These are phyloP conservation scores for Penaeus chinensis DNA, from an alignment of 1,140 invertebrate genomes.

Conservation along the genomic window DNA sequence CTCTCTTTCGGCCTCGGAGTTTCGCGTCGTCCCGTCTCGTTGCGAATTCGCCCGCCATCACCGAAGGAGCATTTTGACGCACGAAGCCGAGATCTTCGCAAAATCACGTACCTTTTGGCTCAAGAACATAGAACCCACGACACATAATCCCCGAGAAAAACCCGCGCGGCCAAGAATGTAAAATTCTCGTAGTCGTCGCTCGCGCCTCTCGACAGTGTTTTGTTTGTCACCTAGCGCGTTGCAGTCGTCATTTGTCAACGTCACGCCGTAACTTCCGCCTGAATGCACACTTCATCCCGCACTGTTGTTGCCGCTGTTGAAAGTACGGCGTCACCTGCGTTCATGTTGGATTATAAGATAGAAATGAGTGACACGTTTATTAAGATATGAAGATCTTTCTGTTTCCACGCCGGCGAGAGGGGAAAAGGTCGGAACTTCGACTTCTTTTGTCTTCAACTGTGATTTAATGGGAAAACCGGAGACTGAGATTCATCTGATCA, in stretches of 20 bases:
- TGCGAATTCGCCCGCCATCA: not conserved
- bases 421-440: too few relatives aligned
- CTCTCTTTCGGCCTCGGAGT: not conserved
- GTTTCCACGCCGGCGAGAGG: too few relatives aligned
- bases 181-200: not conserved
- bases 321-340: not conserved
- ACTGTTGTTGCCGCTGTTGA: not conserved
- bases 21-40: not conserved
- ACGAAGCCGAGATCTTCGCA: not conserved
- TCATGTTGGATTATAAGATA: too few relatives aligned
- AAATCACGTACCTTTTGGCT: not conserved
- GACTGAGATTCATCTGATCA: too few relatives aligned
- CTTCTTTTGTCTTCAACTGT: too few relatives aligned
- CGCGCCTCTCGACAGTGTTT: conserved; percentile 45
- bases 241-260: conserved; percentile 51
- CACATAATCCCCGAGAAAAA: not conserved
- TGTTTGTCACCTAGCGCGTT: conserved; percentile 47
- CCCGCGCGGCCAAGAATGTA: not conserved
- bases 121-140: not conserved
- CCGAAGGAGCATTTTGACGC: not conserved
- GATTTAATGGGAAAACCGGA: too few relatives aligned
- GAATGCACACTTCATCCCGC: conserved; percentile 44
- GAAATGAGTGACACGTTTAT: too few relatives aligned
- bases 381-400: too few relatives aligned
- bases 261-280: conserved; percentile 52